Evolutionary conservation across 2,113 vertebrate genomes (phyloP).

Genomic region (Melanerpes aurifrons): DNA sequence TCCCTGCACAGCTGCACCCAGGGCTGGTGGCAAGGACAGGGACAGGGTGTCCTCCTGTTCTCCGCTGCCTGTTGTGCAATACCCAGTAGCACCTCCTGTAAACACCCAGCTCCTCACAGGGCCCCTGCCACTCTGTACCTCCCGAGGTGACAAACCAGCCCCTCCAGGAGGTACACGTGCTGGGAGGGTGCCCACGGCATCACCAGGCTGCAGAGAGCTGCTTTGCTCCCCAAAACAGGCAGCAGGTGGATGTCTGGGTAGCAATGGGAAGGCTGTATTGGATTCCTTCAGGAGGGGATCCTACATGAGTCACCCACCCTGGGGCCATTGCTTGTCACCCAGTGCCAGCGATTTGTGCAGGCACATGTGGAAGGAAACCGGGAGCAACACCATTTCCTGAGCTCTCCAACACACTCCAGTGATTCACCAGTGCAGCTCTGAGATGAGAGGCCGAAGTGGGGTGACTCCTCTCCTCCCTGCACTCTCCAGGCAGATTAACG

Average conservation of each 20-base stretch:
- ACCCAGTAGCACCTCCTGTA: not conserved
- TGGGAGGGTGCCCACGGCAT: rapidly evolving
- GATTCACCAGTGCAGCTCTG: not conserved
- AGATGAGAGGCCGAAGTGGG: not conserved
- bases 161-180: not conserved
- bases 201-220: not conserved
- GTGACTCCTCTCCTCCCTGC: not conserved
- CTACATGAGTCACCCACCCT: not conserved
- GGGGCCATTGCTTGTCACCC: rapidly evolving
- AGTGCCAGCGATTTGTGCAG: not conserved
- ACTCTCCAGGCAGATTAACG: slow-evolving; percentile 1
- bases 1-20: slow-evolving; percentile 12
- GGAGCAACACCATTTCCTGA: not conserved
- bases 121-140: not conserved
- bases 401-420: not conserved
- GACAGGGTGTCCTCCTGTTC: slow-evolving; percentile 31
- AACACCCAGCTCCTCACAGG: not conserved
- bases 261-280: not conserved
- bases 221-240: not conserved
- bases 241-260: rapidly evolving
- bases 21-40: not conserved
- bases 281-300: rapidly evolving
- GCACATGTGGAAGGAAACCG: not conserved
- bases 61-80: slow-evolving; percentile 55
- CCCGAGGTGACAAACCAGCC: not conserved